Evolutionary conservation across 2,113 vertebrate species (phyloP).

Genomic region (Propithecus coquereli): DNA sequence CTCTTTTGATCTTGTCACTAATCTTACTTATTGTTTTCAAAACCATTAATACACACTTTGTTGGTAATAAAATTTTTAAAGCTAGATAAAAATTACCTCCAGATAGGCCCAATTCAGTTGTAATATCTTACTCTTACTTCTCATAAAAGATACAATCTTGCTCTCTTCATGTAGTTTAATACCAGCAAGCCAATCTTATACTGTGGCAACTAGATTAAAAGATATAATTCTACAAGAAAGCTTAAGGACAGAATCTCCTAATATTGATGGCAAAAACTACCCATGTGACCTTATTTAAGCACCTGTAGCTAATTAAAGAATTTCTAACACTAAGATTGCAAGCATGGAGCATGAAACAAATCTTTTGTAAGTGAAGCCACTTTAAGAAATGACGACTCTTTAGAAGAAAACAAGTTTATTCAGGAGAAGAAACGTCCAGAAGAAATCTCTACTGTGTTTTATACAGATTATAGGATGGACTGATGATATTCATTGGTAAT

Average conservation of each 20-base stretch:
- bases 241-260: neutral
- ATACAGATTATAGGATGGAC: neutral
- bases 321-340: neutral
- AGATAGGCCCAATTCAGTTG: slow-evolving; percentile 49
- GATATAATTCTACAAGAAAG: neutral
- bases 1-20: slow-evolving; percentile 71
- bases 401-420: neutral
- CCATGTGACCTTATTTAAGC: neutral
- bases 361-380: neutral
- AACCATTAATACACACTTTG: slow-evolving; percentile 70
- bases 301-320: neutral
- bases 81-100: slow-evolving; percentile 72
- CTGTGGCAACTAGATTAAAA: slow-evolving; percentile 46
- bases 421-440: neutral
- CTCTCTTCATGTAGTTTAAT: neutral
- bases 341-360: neutral
- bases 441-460: neutral
- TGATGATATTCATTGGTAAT: neutral
- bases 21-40: slow-evolving; percentile 78
- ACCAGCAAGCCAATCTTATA: neutral
- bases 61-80: slow-evolving; percentile 73
- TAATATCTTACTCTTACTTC: slow-evolving; percentile 19
- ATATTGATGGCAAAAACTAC: neutral
- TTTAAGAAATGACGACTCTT: neutral
- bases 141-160: slow-evolving; percentile 56